Percentiles rank a stretch among this genome's conserved stretches.
Conservation (phyloP, 2,113 vertebrate genomes). For the Pogonocichla stellata region DNA sequence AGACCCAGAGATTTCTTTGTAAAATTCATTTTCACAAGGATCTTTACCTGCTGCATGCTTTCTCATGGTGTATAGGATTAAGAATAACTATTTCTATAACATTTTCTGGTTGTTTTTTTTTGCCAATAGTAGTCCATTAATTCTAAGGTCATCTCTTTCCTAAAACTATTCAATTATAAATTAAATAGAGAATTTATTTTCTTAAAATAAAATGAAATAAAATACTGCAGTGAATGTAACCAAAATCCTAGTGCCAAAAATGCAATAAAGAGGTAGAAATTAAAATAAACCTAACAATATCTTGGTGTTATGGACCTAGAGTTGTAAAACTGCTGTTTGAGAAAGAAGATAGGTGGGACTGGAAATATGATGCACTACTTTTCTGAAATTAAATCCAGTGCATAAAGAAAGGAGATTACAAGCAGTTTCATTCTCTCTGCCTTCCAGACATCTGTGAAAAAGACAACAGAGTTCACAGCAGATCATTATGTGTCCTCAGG, state of each 20-base stretch:
- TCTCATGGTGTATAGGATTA: not conserved
- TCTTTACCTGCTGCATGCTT: rapidly evolving
- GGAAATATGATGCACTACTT: not conserved
- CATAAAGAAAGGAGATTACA: not conserved
- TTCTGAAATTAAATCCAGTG: not conserved
- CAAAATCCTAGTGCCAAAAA: not conserved
- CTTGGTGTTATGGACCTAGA: not conserved
- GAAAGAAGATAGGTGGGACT: not conserved
- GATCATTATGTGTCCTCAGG: not conserved
- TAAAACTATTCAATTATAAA: not conserved
- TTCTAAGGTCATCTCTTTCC: not conserved
- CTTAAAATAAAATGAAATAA: not conserved
- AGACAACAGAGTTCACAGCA: not conserved
- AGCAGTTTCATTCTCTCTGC: not conserved
- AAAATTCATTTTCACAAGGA: not conserved
- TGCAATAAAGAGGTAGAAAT: not conserved
- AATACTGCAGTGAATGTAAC: not conserved
- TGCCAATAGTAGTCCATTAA: not conserved
- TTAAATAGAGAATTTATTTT: not conserved
- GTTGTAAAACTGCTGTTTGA: not conserved
- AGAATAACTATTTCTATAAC: not conserved
- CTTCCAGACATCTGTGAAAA: not conserved
- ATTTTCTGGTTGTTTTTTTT: not conserved
- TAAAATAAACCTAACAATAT: not conserved
- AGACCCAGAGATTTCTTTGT: not conserved